phyloP scores from a whole-genome alignment of 1,140 invertebrate genomes.

The Mylabris phalerata region DNA sequence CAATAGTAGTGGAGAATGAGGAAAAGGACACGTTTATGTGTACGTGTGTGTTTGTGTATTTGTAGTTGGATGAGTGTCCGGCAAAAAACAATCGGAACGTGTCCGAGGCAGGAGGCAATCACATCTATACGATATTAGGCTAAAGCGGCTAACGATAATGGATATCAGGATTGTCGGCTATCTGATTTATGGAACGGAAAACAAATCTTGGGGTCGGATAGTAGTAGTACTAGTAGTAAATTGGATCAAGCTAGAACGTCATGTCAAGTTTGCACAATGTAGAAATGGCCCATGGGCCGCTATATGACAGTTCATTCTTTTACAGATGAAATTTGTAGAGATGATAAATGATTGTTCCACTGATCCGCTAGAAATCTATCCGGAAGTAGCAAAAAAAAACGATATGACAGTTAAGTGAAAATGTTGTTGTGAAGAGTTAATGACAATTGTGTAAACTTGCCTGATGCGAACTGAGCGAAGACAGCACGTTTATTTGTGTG shows the following conservation, averaged over 20 bases:
- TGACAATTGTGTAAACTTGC: too few relatives aligned
- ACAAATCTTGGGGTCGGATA: conserved; percentile 38
- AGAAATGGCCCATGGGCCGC: neutral
- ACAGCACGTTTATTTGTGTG: too few relatives aligned
- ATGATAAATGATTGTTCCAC: too few relatives aligned
- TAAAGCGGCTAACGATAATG: conserved; percentile 39
- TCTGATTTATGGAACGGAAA: conserved; percentile 42
- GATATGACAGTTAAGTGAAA: too few relatives aligned
- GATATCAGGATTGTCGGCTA: conserved; percentile 40
- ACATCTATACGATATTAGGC: conserved; percentile 31
- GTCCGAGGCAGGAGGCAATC: conserved; percentile 16
- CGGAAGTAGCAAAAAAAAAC: too few relatives aligned
- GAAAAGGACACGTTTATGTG: conserved; percentile 6
- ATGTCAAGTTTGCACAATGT: conserved; percentile 26
- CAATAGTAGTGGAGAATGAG: too few relatives aligned
- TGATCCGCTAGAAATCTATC: too few relatives aligned
- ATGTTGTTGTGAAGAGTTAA: too few relatives aligned
- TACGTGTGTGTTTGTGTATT: neutral
- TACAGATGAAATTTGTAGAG: too few relatives aligned
- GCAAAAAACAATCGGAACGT: conserved; percentile 26
- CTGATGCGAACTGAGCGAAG: too few relatives aligned
- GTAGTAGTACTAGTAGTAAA: conserved; percentile 23
- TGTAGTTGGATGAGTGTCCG: neutral
- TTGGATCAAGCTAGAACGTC: conserved; percentile 40
- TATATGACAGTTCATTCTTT: conserved; percentile 27